Evolutionary conservation across 23 tunicate species (phyloP), one percentile per base, ranked within the genome.

Genomic region (Diplosoma virens): DNA sequence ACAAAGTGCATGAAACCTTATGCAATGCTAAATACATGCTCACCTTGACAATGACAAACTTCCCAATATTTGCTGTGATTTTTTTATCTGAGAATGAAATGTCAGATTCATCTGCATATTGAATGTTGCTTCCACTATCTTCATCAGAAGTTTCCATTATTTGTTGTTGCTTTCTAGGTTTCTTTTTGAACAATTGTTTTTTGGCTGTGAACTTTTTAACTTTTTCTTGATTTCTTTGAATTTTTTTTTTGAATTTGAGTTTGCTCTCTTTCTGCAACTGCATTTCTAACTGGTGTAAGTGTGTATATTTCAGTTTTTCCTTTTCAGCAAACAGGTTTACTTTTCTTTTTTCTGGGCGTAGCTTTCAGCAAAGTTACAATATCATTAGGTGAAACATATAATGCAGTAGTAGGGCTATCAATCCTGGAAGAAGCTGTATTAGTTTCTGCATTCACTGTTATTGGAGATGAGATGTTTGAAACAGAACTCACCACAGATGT

Each of bases 11-110:
- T n/a, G n/a, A n/a, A n/a, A n/a, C n/a, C n/a, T n/a, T n/a, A n/a
- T n/a, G n/a, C n/a, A n/a, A n/a, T n/a, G n/a, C n/a, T n/a, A n/a
- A n/a, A n/a, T n/a, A n/a, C n/a, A n/a, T n/a, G n/a, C n/a, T n/a
- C n/a, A 67, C 74, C 74, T 67, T 67, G 7, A 67, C 74, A 35
- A 67, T 63, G 20, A 35, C 52, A 67, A 35, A 67, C 2, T 67
- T 52, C 23, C 74, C 74, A 34, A 67, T 9, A 26, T 67, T 67
- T 34, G 36, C 74, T 18, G n/a, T 5, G 30, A 67, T 67, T 22
- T 67, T 52, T 36, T 67, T 52, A 67, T 67, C 52, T 24, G 69
- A 63, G 5, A 67, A 14, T 4, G 35, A 30, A 63, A 27, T 34
- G n/a, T 63, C 70, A 26, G 70, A 63, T 27, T 63, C 70, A 63